These are phyloP conservation scores for Noctua comes DNA, from an alignment of 2,888 invertebrate species.

Conservation along the genomic window DNA sequence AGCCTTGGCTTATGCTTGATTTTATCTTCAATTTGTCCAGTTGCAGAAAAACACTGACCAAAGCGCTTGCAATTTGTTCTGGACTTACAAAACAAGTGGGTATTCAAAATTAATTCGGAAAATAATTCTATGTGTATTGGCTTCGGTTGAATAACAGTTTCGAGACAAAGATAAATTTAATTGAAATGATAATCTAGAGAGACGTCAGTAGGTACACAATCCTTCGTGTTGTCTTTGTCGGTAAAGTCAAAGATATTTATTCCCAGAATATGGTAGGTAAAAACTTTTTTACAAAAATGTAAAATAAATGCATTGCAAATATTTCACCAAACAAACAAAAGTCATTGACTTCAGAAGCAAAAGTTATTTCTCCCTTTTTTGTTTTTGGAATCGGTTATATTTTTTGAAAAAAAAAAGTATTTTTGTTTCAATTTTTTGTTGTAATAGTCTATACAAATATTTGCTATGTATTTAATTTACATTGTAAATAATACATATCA, in stretches of 20 bases:
- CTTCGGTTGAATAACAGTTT: not conserved
- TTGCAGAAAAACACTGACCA: conserved; percentile 28
- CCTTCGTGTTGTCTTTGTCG: not conserved
- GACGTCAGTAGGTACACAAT: not conserved
- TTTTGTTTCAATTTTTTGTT: too few species aligned
- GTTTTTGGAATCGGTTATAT: too few species aligned
- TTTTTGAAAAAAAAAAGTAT: too few species aligned
- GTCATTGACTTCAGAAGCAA: too few species aligned
- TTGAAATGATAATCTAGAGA: not conserved
- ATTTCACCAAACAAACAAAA: too few species aligned
- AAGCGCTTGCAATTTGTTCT: conserved; percentile 23
- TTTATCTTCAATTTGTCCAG: conserved; percentile 48
- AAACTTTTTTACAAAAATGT: too few species aligned
- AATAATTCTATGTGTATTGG: not conserved
- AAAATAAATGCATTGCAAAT: too few species aligned
- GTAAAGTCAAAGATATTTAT: not conserved
- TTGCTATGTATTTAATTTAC: too few species aligned
- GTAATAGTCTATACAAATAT: too few species aligned
- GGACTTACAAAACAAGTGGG: conserved; percentile 47
- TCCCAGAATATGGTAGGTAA: not conserved
- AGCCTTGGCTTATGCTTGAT: conserved; percentile 53
- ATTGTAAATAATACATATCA: too few species aligned
- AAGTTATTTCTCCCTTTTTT: too few species aligned
- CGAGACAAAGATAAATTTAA: not conserved
- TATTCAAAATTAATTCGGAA: not conserved